A percentile compares a stretch with the other conserved stretches of the same genome.
Evolutionary conservation across 2,888 invertebrate species (phyloP).

Genomic region (Euzetes globulus): DNA sequence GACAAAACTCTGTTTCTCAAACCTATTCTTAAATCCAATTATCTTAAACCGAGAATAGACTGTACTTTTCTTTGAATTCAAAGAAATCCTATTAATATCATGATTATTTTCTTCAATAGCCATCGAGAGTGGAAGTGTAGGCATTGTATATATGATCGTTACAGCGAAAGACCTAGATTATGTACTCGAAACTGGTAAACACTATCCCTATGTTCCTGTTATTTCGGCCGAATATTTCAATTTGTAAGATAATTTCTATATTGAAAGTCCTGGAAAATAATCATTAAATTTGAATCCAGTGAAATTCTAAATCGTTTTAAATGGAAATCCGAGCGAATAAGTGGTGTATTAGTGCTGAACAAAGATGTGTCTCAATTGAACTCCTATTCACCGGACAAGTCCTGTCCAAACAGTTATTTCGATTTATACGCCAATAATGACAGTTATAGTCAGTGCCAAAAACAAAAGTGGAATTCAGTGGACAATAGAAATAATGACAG

Average conservation of each 20-base stretch:
- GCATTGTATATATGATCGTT: neutral
- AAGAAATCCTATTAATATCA: neutral
- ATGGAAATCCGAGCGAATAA: neutral
- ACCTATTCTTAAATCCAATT: no score
- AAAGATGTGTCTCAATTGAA: neutral
- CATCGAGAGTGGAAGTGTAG: slow-evolving; percentile 12
- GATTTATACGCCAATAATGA: slow-evolving; percentile 20
- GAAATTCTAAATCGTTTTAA: neutral
- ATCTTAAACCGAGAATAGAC: no score
- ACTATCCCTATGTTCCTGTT: slow-evolving; percentile 6
- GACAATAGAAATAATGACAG: neutral
- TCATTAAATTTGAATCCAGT: neutral
- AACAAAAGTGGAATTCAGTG: slow-evolving; percentile 12
- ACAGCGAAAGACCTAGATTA: neutral
- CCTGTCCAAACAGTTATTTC: slow-evolving; percentile 30
- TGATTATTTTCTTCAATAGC: no score
- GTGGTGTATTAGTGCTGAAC: slow-evolving; percentile 14
- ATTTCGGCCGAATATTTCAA: slow-evolving; percentile 19
- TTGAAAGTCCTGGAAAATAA: neutral
- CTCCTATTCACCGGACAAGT: slow-evolving; percentile 26
- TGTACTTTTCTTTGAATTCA: no score
- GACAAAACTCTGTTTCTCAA: no score
- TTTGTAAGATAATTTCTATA: slow-evolving; percentile 8
- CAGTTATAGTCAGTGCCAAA: slow-evolving; percentile 20
- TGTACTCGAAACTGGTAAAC: neutral